Evolutionary conservation across 2,113 vertebrate species (phyloP).

Genomic region (Gambusia affinis): DNA sequence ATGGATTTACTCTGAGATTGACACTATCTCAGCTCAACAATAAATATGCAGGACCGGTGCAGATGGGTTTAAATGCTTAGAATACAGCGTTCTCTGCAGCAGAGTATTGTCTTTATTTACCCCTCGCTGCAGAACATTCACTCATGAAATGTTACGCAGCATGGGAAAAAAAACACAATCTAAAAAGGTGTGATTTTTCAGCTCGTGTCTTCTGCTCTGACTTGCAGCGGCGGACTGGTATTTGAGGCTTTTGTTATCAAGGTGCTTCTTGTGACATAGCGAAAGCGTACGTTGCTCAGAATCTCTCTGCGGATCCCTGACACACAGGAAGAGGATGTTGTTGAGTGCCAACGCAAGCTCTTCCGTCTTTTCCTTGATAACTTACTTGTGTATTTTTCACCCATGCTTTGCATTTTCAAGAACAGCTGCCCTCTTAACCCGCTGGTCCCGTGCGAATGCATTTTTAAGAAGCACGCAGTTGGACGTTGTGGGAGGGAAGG

Average conservation of each 20-base stretch:
- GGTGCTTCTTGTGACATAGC: background rate
- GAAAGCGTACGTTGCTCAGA: background rate
- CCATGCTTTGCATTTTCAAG: constrained; percentile 25
- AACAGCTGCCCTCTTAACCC: constrained; percentile 1
- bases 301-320: background rate
- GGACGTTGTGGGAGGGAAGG: constrained; percentile 24
- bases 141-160: background rate
- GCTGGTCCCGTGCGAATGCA: constrained; percentile 39
- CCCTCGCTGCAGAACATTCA: background rate
- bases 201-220: background rate
- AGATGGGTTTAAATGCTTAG: background rate
- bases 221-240: constrained; percentile 13
- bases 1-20: no score
- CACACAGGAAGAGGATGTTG: constrained; percentile 38
- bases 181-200: constrained; percentile 8
- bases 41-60: background rate
- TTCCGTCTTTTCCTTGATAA: background rate
- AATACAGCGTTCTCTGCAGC: background rate
- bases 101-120: background rate
- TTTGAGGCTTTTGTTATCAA: background rate
- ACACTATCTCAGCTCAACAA: background rate
- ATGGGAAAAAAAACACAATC: background rate
- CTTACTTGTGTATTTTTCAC: constrained; percentile 1
- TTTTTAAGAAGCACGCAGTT: constrained; percentile 2
- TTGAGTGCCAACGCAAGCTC: constrained; percentile 24